Base-by-base conservation (phyloP, 53 echinoderm and acorn worm genomes). In the Temnopleurus reevesii region DNA sequence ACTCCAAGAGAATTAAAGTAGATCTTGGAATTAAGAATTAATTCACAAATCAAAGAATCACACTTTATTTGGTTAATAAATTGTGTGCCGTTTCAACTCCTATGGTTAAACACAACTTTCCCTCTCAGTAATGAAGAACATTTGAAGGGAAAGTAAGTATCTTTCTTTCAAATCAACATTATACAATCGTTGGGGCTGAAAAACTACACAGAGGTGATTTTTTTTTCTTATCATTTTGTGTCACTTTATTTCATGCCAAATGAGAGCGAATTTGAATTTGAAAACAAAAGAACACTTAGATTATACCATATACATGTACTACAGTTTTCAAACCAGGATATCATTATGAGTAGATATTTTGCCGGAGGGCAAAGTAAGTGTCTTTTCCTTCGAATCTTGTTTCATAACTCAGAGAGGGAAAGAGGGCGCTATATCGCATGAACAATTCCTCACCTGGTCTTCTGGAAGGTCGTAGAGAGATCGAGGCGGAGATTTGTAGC, bases 381-480 rank as follows among this genome's bases (percentile, higher is more conserved):
- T n/a, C n/a, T n/a, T n/a, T n/a, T n/a, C n/a, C n/a, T 7, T 71
- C 71, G 23, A 71, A 71, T 71, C 36, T 5, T 71, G 23, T 71
- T 71, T 41, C 5, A 8, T n/a, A 71, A 71, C 71, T 41, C 41
- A 71, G 36, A 71, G 71, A 71, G 41, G 71, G 36, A 71, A 71
- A 41, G 38, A 41, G 71, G 71, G 38, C 26, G 27, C 49, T 18
- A 28, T n/a, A 80, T 49, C 46, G 29, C 25, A 12, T 44, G 25
- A 24, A 46, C 59, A 80, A 89, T 77, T 21, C 83, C 94, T 94
- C 94, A 94, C 94, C 94, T 94, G 94, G 45, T 94, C 94, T 76
- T 95, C 95, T 13, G 95, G 95, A 12, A 95, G 89, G 59, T 95
- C 95, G 55, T 93, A 93, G 56, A 95, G 93, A 30, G 91, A 90